Conservation (phyloP, 2,113 vertebrate species). For the Riparia riparia region DNA sequence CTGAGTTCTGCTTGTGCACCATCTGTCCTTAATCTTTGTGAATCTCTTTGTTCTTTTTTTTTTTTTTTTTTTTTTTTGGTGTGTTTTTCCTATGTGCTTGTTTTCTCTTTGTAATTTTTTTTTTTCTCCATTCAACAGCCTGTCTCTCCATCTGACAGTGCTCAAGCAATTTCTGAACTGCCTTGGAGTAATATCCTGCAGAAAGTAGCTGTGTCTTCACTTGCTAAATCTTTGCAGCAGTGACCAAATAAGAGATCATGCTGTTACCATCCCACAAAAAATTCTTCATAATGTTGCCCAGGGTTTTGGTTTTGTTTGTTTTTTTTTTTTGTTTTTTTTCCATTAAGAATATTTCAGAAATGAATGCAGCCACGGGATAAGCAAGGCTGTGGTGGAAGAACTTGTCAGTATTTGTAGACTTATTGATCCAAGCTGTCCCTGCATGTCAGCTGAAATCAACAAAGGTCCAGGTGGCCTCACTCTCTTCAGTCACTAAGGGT, state of each 20-base stretch:
- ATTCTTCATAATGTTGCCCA: neutral
- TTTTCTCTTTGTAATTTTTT: slow-evolving; percentile 24
- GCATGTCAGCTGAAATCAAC: neutral
- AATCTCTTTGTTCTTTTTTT: neutral
- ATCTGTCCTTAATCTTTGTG: neutral
- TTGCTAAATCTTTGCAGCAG: slow-evolving; percentile 10
- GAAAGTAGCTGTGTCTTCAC: neutral
- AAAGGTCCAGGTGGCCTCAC: neutral
- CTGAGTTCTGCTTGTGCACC: neutral
- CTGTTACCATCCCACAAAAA: neutral
- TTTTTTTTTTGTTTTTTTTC: neutral
- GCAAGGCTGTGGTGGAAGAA: neutral
- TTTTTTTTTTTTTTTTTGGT: neutral
- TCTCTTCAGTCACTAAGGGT: neutral
- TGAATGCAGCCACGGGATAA: neutral
- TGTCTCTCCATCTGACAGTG: neutral
- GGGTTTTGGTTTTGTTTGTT: neutral
- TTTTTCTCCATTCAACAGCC: neutral
- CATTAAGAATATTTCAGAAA: neutral
- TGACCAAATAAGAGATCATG: slow-evolving; percentile 21
- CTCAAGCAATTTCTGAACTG: slow-evolving; percentile 41
- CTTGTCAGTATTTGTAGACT: neutral
- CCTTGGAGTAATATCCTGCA: slow-evolving; percentile 12
- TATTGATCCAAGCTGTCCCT: neutral
- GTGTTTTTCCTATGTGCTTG: neutral